These are phyloP conservation scores for Sinelater perroti DNA, from an alignment of 2,888 invertebrate genomes.

Conservation along the genomic window DNA sequence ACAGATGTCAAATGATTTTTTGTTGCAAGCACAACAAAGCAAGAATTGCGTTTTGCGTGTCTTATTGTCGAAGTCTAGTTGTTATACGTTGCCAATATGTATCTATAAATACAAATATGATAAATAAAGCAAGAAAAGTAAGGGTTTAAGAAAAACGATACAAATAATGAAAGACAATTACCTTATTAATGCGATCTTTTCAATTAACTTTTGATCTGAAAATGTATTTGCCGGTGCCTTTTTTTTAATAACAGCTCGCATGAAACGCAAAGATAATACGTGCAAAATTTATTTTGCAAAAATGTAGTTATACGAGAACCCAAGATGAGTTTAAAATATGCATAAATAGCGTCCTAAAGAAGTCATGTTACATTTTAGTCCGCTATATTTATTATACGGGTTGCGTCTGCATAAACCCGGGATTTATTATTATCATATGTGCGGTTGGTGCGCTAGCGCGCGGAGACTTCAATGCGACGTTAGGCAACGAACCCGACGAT, in stretches of 20 bases:
- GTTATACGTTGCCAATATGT: slow-evolving; percentile 22
- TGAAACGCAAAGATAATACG: slow-evolving; percentile 40
- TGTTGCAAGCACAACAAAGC: neutral
- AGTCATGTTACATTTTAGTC: slow-evolving; percentile 54
- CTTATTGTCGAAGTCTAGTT: slow-evolving; percentile 6
- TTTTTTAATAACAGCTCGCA: slow-evolving; percentile 37
- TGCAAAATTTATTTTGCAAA: slow-evolving; percentile 40
- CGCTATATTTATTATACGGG: slow-evolving; percentile 52
- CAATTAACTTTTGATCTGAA: slow-evolving; percentile 48
- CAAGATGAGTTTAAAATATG: slow-evolving; percentile 49
- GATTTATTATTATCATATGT: slow-evolving; percentile 53
- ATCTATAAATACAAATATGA: slow-evolving; percentile 40
- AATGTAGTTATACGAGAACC: slow-evolving; percentile 45
- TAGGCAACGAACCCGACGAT: slow-evolving; percentile 40
- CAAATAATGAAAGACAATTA: slow-evolving; percentile 47
- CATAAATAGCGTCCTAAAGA: slow-evolving; percentile 49
- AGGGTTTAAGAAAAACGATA: slow-evolving; percentile 45
- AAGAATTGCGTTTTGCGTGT: neutral
- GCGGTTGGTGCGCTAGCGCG: slow-evolving; percentile 41
- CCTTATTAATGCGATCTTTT: slow-evolving; percentile 49
- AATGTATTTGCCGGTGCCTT: slow-evolving; percentile 34
- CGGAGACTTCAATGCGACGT: slow-evolving; percentile 39
- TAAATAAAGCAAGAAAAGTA: slow-evolving; percentile 31
- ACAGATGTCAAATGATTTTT: neutral
- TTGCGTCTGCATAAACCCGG: slow-evolving; percentile 51